These are phyloP conservation scores for Desoria tigrina DNA, from an alignment of 2,888 invertebrate species.

Conservation along the genomic window DNA sequence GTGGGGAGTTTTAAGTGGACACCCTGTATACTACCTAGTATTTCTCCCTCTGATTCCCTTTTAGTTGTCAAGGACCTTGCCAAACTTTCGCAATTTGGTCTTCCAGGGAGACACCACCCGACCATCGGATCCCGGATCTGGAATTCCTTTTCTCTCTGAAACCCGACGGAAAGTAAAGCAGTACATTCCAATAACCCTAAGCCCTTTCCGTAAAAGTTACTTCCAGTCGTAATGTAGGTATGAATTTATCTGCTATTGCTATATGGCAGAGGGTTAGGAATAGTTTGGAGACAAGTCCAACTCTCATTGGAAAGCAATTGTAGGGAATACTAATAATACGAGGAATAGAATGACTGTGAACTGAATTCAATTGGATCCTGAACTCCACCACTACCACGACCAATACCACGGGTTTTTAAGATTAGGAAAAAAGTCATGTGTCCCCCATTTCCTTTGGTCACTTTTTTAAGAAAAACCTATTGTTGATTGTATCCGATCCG, in stretches of 20 bases:
- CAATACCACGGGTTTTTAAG: background rate
- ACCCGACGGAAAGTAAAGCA: no score
- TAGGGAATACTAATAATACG: background rate
- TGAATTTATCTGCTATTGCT: no score
- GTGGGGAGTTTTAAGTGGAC: no score
- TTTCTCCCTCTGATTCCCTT: constrained; percentile 5
- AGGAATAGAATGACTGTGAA: background rate
- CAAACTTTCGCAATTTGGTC: background rate
- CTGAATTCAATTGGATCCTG: constrained; percentile 3
- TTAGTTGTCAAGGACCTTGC: background rate
- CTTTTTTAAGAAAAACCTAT: background rate
- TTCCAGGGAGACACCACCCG: no score
- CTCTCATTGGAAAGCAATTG: constrained; percentile 6
- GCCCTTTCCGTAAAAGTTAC: no score
- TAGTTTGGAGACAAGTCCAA: background rate
- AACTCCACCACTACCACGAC: background rate
- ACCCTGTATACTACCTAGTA: no score
- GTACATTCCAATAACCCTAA: no score
- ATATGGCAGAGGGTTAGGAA: no score
- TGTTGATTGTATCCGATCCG: no score
- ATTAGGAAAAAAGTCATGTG: constrained; percentile 10
- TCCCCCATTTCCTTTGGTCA: background rate
- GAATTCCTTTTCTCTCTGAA: no score
- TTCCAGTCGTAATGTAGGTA: no score
- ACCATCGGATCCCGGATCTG: no score